These are phyloP conservation scores for Lasioglossum villosulum DNA, from an alignment of 2,888 invertebrate genomes.

Conservation along the genomic window DNA sequence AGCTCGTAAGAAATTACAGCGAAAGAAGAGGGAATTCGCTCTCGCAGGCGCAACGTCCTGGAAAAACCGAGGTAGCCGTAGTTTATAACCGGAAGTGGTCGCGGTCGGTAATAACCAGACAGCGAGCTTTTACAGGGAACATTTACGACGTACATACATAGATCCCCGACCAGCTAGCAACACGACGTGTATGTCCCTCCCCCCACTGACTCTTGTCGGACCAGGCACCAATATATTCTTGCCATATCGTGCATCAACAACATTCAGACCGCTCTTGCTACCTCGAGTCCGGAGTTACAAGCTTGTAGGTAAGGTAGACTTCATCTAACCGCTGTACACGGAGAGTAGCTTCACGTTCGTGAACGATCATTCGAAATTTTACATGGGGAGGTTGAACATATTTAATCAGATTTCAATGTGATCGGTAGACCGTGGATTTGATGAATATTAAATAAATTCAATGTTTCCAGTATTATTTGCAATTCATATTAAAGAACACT, in stretches of 20 bases:
- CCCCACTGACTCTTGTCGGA: background rate
- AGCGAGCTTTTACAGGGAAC: constrained; percentile 55
- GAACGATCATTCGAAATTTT: background rate
- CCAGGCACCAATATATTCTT: constrained; percentile 42
- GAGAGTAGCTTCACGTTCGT: background rate
- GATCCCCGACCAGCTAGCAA: background rate
- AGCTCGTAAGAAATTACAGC: constrained; percentile 36
- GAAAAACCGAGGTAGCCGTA: constrained; percentile 53
- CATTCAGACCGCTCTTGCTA: constrained; percentile 34
- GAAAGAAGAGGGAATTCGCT: constrained; percentile 16
- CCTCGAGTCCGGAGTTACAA: constrained; percentile 18
- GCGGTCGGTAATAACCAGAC: constrained; percentile 60
- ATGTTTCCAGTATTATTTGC: too few species aligned
- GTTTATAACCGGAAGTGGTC: constrained; percentile 61
- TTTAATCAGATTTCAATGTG: too few species aligned
- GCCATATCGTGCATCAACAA: constrained; percentile 52
- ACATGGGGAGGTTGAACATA: background rate
- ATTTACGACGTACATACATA: constrained; percentile 52
- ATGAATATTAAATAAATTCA: too few species aligned
- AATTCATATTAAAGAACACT: too few species aligned
- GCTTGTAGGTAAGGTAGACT: constrained; percentile 10
- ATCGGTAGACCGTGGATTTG: too few species aligned
- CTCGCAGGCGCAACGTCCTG: constrained; percentile 37
- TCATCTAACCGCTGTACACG: constrained; percentile 18
- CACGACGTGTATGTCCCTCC: background rate